Evolutionary conservation across 2,797 vertebrate species (phyloP).

Genomic region (Pelobates cultripes): DNA sequence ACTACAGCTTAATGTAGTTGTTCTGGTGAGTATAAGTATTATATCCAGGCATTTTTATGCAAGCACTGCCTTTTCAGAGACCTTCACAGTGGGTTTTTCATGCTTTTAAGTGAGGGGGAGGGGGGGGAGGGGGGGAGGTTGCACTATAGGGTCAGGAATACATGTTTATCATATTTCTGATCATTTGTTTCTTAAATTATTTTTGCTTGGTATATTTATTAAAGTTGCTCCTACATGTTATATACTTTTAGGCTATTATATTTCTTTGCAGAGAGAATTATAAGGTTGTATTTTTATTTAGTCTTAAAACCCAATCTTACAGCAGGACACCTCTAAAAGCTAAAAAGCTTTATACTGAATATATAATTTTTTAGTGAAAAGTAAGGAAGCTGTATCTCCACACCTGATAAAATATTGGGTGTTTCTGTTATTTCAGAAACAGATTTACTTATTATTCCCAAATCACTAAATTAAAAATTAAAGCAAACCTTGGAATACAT

Average conservation of each 20-base stretch:
- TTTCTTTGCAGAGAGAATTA: not conserved
- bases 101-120: too few species aligned
- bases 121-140: too few species aligned
- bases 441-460: constrained; percentile 14
- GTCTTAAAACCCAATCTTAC: not conserved
- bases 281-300: not conserved
- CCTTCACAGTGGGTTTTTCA: too few species aligned
- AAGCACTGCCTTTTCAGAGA: too few species aligned
- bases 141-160: too few species aligned
- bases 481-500: not conserved
- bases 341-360: not conserved
- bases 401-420: constrained; percentile 37
- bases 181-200: too few species aligned
- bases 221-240: too few species aligned
- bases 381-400: constrained; percentile 37
- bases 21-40: too few species aligned
- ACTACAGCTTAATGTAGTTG: too few species aligned
- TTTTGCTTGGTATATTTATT: too few species aligned
- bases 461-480: not conserved
- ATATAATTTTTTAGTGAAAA: not conserved
- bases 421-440: constrained; percentile 13
- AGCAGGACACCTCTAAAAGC: not conserved
- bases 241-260: not conserved
- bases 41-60: too few species aligned
- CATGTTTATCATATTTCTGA: too few species aligned